Conservation (phyloP, 92 coral and sea anemone genomes). For the Paragorgia papillata region DNA sequence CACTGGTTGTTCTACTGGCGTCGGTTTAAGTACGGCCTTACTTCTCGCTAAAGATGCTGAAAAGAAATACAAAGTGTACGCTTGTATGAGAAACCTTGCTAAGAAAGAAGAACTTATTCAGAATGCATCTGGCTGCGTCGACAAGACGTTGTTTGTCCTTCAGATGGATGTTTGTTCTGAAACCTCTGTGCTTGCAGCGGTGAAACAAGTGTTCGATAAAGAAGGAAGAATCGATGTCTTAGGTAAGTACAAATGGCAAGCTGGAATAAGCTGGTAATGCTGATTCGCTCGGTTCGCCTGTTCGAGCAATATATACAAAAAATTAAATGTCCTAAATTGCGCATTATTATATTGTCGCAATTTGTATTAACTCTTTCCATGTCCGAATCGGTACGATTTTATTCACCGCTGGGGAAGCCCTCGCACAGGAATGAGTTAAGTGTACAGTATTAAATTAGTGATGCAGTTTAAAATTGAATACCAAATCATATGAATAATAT, state of each 20-base stretch:
- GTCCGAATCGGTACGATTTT: too few relatives aligned
- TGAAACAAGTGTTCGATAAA: conserved; percentile 68
- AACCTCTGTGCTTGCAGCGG: conserved; percentile 69
- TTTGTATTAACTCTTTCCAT: too few relatives aligned
- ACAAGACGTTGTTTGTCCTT: conserved; percentile 72
- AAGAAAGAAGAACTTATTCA: conserved; percentile 70
- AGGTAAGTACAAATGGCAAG: conserved; percentile 70
- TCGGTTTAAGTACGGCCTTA: conserved; percentile 79
- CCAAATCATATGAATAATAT: too few relatives aligned
- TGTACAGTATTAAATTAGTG: too few relatives aligned
- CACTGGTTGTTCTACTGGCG: conserved; percentile 92
- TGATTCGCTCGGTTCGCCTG: too few relatives aligned
- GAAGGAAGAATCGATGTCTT: conserved; percentile 85
- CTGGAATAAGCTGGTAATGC: too few relatives aligned
- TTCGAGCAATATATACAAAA: too few relatives aligned
- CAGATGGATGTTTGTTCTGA: conserved; percentile 87
- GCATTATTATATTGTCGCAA: too few relatives aligned
- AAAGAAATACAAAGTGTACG: conserved; percentile 93
- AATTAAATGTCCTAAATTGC: too few relatives aligned
- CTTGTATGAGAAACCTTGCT: conserved; percentile 79
- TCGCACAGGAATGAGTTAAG: too few relatives aligned
- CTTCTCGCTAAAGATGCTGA: conserved; percentile 78
- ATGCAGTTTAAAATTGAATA: too few relatives aligned
- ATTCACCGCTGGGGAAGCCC: too few relatives aligned
- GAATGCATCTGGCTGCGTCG: conserved; percentile 67